A percentile compares a stretch with the other conserved stretches of the same genome.
These are phyloP conservation scores for Julus scanicus DNA, from an alignment of 2,888 invertebrate species.

Conservation along the genomic window DNA sequence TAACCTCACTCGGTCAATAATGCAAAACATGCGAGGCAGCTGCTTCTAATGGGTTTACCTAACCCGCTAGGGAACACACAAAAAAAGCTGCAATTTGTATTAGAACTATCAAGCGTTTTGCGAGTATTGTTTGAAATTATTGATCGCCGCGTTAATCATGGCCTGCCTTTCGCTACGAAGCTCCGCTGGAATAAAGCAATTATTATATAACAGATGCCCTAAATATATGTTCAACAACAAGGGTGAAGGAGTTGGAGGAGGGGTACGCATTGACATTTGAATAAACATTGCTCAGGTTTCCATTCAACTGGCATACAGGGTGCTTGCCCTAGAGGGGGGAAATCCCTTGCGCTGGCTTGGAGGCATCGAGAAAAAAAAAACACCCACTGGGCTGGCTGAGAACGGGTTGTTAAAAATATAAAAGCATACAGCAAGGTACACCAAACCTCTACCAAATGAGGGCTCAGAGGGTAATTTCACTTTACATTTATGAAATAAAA, in stretches of 20 bases:
- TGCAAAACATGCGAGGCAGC: slow-evolving; percentile 38
- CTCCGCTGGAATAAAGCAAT: slow-evolving; percentile 42
- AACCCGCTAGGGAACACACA: not conserved
- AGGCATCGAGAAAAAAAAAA: not conserved
- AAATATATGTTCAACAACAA: slow-evolving; percentile 38
- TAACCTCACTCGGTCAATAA: slow-evolving; percentile 38
- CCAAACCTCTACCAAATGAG: no score
- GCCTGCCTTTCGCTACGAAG: slow-evolving; percentile 28
- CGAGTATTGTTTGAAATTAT: slow-evolving; percentile 42
- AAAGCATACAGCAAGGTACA: not conserved
- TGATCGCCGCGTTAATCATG: slow-evolving; percentile 31
- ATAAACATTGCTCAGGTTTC: slow-evolving; percentile 26
- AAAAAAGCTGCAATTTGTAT: slow-evolving; percentile 40
- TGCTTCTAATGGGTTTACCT: slow-evolving; percentile 42
- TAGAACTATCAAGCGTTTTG: slow-evolving; percentile 23
- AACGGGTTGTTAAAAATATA: not conserved
- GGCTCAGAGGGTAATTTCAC: no score
- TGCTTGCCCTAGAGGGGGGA: not conserved
- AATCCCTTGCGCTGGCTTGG: not conserved
- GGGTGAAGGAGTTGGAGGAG: slow-evolving; percentile 42
- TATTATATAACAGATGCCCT: slow-evolving; percentile 42
- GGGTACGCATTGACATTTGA: slow-evolving; percentile 35
- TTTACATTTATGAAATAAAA: no score
- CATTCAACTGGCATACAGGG: not conserved
- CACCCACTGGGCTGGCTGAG: not conserved